These are phyloP conservation scores for Sisyra nigra DNA, from an alignment of 2,888 invertebrate genomes.

Conservation along the genomic window DNA sequence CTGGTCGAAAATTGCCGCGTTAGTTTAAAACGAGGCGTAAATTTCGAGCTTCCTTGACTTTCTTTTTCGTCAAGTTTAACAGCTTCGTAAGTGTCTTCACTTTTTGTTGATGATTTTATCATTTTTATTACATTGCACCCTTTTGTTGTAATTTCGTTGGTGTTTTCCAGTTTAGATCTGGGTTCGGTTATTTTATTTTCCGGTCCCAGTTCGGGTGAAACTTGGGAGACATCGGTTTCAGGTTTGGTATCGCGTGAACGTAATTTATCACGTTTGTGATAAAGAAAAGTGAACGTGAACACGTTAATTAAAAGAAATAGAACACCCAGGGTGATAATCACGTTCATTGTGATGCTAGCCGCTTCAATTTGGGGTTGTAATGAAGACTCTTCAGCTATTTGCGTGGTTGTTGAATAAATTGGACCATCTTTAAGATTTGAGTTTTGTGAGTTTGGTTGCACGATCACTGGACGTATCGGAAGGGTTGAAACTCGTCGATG, in stretches of 20 bases:
- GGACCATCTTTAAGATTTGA: background rate
- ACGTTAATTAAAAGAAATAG: conserved; percentile 59
- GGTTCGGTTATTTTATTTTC: conserved; percentile 13
- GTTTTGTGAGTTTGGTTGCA: background rate
- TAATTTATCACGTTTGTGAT: conserved; percentile 44
- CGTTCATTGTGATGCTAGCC: conserved; percentile 20
- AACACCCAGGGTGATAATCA: conserved; percentile 46
- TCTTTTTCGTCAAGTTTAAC: conserved; percentile 35
- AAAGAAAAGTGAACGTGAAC: conserved; percentile 47
- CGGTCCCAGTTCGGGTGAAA: conserved; percentile 22
- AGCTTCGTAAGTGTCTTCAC: conserved; percentile 33
- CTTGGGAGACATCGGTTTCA: conserved; percentile 30
- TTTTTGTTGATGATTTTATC: conserved; percentile 30
- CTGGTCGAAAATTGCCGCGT: conserved; percentile 59
- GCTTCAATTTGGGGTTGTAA: conserved; percentile 23
- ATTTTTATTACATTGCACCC: conserved; percentile 42
- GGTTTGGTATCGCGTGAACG: conserved; percentile 32
- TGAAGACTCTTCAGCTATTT: background rate
- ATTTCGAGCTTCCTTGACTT: conserved; percentile 25
- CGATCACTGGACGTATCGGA: background rate
- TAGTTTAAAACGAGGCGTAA: conserved; percentile 42
- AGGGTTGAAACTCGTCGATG: no score
- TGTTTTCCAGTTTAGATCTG: conserved; percentile 24
- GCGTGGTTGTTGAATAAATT: conserved; percentile 19
- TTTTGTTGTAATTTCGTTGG: conserved; percentile 24